Conservation (phyloP, 2,888 invertebrate species). For the Sphinx pinastri region DNA sequence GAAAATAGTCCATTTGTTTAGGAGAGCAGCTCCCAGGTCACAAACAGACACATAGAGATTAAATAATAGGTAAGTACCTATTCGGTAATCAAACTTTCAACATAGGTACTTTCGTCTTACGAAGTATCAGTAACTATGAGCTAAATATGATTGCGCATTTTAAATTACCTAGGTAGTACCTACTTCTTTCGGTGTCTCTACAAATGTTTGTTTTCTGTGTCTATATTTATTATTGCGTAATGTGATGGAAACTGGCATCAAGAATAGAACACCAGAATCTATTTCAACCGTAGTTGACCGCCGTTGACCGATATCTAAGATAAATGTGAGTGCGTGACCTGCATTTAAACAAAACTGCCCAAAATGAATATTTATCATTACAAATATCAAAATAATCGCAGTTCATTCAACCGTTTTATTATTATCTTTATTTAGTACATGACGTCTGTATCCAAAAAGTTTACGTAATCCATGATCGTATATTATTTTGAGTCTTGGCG, state of each 20-base stretch:
- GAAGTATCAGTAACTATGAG: neutral
- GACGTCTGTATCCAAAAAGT: neutral
- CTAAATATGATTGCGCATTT: neutral
- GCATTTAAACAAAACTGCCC: neutral
- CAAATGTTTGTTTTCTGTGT: constrained; percentile 15
- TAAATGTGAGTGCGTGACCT: neutral
- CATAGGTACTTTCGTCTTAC: too few species aligned
- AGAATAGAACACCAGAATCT: constrained; percentile 26
- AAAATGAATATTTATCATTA: neutral
- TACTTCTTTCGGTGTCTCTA: neutral
- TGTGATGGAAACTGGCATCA: constrained; percentile 27
- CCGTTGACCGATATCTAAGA: constrained; percentile 24
- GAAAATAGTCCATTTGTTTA: too few species aligned
- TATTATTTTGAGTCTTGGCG: neutral
- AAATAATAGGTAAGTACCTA: too few species aligned
- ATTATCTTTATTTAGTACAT: neutral
- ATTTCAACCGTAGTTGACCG: constrained; percentile 28
- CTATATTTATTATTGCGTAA: constrained; percentile 28
- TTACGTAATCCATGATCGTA: neutral
- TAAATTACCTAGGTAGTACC: neutral
- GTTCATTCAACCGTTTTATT: neutral
- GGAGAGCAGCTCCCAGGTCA: too few species aligned
- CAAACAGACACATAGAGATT: too few species aligned
- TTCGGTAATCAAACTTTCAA: too few species aligned
- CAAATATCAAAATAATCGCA: too few species aligned